These are phyloP conservation scores for Jacana jacana DNA, from an alignment of 2,113 vertebrate genomes.

Conservation along the genomic window DNA sequence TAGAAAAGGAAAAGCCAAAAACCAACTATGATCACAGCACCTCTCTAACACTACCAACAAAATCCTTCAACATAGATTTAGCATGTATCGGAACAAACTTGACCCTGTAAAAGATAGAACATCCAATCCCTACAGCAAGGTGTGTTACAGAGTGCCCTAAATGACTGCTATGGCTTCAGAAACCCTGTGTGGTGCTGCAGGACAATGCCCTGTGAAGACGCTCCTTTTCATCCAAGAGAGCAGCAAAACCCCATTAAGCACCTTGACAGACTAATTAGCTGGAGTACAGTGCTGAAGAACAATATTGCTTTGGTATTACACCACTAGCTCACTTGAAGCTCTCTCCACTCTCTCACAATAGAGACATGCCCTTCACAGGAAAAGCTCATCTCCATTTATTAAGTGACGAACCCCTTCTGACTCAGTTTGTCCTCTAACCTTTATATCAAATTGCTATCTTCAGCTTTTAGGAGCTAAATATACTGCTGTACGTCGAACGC, in stretches of 20 bases:
- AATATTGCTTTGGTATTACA: not conserved
- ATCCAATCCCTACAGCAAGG: not conserved
- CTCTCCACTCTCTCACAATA: not conserved
- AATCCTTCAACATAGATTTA: not conserved
- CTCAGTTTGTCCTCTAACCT: not conserved
- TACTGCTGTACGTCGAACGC: not conserved
- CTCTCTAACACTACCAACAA: not conserved
- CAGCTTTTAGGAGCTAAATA: not conserved
- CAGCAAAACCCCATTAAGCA: not conserved
- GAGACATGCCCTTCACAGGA: not conserved
- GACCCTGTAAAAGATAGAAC: not conserved
- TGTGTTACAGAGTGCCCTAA: not conserved
- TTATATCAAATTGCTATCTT: not conserved
- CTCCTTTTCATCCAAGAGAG: not conserved
- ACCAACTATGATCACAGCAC: not conserved
- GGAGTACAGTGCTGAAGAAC: not conserved
- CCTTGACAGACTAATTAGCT: not conserved
- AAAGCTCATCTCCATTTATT: not conserved
- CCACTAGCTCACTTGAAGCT: not conserved
- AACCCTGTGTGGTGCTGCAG: rapidly evolving
- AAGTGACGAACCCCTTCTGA: not conserved
- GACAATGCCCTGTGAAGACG: not conserved
- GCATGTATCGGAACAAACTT: not conserved
- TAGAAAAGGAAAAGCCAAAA: not conserved
- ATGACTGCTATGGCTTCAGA: not conserved